phyloP scores from a whole-genome alignment of 2,888 invertebrate species.

The Sarcophaga rosellei region DNA sequence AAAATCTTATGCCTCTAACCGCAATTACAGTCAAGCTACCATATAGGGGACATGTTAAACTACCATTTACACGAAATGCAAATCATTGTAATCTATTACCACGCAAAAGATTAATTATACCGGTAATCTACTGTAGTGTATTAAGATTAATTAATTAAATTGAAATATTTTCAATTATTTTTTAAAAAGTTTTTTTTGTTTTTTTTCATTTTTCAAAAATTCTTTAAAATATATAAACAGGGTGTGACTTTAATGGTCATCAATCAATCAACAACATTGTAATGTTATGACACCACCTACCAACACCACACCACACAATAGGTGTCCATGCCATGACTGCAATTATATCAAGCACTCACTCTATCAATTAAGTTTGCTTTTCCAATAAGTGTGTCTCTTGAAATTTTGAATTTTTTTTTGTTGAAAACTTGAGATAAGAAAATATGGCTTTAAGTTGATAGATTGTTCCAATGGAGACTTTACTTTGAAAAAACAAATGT shows the following conservation, averaged over 20 bases:
- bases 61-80: not conserved
- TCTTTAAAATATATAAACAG: constrained; percentile 13
- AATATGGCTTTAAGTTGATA: not conserved
- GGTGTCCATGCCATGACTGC: too few species aligned
- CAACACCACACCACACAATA: not conserved
- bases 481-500: not conserved
- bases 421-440: not conserved
- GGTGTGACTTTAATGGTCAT: constrained; percentile 61
- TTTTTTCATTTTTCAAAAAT: not conserved
- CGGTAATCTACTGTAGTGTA: too few species aligned
- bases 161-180: not conserved
- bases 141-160: not conserved
- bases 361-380: not conserved
- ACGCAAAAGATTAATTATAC: too few species aligned
- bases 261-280: constrained; percentile 63
- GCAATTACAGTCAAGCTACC: not conserved
- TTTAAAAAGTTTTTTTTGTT: not conserved
- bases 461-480: not conserved
- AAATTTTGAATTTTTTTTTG: not conserved
- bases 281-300: constrained; percentile 5
- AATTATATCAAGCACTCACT: not conserved
- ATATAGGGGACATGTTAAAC: not conserved
- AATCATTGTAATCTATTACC: too few species aligned
- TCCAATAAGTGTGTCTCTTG: not conserved
- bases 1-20: not conserved